These are phyloP conservation scores for Brachystomella parvula DNA, from an alignment of 1,140 invertebrate species.

Conservation along the genomic window DNA sequence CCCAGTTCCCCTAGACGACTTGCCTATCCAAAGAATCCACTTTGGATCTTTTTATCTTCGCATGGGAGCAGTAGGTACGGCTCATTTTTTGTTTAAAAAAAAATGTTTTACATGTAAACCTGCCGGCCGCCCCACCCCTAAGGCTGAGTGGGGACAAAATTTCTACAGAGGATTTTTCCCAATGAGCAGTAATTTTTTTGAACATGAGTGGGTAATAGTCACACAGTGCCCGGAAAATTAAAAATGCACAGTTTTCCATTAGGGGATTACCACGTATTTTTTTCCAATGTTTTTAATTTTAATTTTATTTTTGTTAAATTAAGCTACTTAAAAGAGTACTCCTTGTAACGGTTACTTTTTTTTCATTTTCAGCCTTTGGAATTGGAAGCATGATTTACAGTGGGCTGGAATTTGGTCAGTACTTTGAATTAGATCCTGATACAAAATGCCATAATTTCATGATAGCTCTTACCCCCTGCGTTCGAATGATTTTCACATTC, in stretches of 20 bases:
- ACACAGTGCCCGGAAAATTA: no score
- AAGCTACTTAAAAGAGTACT: no score
- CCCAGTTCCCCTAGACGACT: constrained; percentile 1
- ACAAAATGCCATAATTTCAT: constrained; percentile 50
- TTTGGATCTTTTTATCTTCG: constrained; percentile 64
- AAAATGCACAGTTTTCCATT: no score
- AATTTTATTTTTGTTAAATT: no score
- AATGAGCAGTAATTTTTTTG: no score
- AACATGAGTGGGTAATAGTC: no score
- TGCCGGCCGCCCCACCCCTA: no score
- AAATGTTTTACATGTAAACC: background rate
- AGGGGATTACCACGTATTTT: no score
- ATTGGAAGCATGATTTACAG: constrained; percentile 59
- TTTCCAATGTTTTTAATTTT: background rate
- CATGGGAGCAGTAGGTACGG: constrained; percentile 63
- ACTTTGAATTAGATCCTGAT: constrained; percentile 46
- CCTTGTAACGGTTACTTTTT: no score
- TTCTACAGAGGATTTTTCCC: no score
- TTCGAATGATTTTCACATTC: constrained; percentile 53
- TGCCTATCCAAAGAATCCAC: constrained; percentile 25
- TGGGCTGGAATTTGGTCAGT: constrained; percentile 55
- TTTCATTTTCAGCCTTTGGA: constrained; percentile 48
- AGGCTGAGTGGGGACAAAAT: no score
- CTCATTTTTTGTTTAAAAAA: background rate
- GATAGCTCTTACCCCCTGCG: constrained; percentile 50